Evolutionary conservation across 2,888 invertebrate genomes (phyloP).

Genomic region (Xiphydria camelus): DNA sequence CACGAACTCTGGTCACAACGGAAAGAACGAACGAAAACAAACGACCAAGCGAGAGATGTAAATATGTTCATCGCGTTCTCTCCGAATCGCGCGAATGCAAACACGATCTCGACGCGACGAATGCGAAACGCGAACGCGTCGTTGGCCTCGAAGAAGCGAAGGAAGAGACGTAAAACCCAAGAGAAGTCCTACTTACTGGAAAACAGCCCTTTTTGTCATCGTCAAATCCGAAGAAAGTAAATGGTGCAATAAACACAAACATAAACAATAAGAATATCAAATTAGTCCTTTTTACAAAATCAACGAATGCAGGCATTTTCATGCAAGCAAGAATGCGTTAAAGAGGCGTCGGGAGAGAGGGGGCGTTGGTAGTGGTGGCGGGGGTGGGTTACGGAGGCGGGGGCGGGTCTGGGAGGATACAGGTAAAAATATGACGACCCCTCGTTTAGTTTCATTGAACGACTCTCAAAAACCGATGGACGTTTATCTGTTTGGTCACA

Average conservation of each 20-base stretch:
- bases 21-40: too few species aligned
- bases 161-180: too few species aligned
- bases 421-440: conserved; percentile 48
- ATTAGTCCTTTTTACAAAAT: conserved; percentile 54
- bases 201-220: conserved; percentile 68
- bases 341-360: conserved; percentile 43
- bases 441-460: conserved; percentile 58
- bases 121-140: too few species aligned
- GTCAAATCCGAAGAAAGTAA: conserved; percentile 68
- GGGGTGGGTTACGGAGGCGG: conserved; percentile 33
- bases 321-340: conserved; percentile 58
- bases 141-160: too few species aligned
- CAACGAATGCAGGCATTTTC: conserved; percentile 56
- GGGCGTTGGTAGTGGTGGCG: conserved; percentile 19
- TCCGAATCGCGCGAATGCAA: too few species aligned
- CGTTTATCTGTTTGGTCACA: conserved; percentile 59
- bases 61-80: too few species aligned
- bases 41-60: too few species aligned
- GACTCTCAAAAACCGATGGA: conserved; percentile 73
- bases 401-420: conserved; percentile 15
- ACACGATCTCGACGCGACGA: too few species aligned
- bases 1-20: too few species aligned
- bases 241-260: conserved; percentile 63
- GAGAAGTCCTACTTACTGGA: conserved; percentile 69
- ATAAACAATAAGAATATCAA: conserved; percentile 74